Percentiles rank a stretch among this genome's conserved stretches.
Evolutionary conservation across 1,140 invertebrate genomes (phyloP).

Genomic region (Prorops nasuta): DNA sequence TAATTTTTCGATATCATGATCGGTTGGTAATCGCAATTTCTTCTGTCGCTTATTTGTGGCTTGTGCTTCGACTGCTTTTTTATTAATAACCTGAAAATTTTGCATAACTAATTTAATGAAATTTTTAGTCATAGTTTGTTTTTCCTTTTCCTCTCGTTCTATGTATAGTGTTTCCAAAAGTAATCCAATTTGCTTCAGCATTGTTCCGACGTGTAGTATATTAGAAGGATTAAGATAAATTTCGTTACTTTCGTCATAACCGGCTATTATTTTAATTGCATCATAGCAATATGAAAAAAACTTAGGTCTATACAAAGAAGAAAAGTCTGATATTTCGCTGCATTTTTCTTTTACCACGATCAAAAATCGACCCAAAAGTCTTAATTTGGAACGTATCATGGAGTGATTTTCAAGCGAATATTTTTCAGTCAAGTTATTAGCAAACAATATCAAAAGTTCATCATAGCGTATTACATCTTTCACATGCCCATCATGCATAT

Average conservation of each 20-base stretch:
- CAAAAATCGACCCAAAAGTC: slow-evolving; percentile 14
- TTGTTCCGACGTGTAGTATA: not conserved
- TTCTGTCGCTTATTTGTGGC: not conserved
- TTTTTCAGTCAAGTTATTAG: slow-evolving; percentile 16
- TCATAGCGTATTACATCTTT: slow-evolving; percentile 16
- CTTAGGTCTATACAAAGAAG: no score
- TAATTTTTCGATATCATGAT: slow-evolving; percentile 4
- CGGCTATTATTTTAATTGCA: slow-evolving; percentile 5
- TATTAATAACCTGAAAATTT: not conserved
- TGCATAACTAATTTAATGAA: slow-evolving; percentile 10
- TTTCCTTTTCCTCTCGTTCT: slow-evolving; percentile 4
- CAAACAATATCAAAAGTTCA: slow-evolving; percentile 13
- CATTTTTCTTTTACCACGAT: slow-evolving; percentile 3
- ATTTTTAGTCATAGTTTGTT: slow-evolving; percentile 6
- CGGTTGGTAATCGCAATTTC: not conserved
- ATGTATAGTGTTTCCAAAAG: slow-evolving; percentile 7
- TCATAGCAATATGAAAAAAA: no score
- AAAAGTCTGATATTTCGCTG: slow-evolving; percentile 1
- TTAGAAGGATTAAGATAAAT: not conserved
- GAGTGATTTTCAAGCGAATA: slow-evolving; percentile 7
- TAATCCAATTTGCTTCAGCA: slow-evolving; percentile 7
- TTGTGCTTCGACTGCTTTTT: slow-evolving; percentile 14
- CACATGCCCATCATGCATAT: slow-evolving; percentile 14
- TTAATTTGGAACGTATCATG: slow-evolving; percentile 11
- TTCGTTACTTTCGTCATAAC: slow-evolving; percentile 2